These are phyloP conservation scores for Palloptera scutellata DNA, from an alignment of 2,888 invertebrate species.

Conservation along the genomic window DNA sequence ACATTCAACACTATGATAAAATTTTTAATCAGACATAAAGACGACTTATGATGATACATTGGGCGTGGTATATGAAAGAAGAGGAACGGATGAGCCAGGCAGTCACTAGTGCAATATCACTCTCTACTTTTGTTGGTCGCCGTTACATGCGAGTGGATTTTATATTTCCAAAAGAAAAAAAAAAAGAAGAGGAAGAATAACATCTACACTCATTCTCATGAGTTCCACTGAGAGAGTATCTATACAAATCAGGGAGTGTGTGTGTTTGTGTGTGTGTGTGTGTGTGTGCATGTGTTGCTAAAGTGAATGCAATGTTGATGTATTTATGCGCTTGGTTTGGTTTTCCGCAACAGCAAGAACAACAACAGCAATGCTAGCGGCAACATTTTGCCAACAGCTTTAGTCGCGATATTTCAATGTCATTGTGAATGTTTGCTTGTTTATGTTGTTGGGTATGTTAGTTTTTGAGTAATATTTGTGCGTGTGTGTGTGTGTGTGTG, in stretches of 20 bases:
- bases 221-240: neutral
- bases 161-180: too few species aligned
- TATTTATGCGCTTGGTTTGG: conserved; percentile 34
- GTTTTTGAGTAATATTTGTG: neutral
- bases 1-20: conserved; percentile 25
- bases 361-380: conserved; percentile 26
- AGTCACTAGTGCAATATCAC: conserved; percentile 19
- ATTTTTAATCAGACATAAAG: conserved; percentile 36
- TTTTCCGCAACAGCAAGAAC: conserved; percentile 12
- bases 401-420: conserved; percentile 51
- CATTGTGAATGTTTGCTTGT: conserved; percentile 9
- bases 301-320: conserved; percentile 29
- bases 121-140: neutral
- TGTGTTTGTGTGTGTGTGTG: conserved; percentile 1
- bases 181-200: too few species aligned
- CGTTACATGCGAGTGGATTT: too few species aligned
- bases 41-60: conserved; percentile 37
- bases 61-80: conserved; percentile 18
- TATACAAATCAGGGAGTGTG: conserved; percentile 1
- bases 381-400: conserved; percentile 36
- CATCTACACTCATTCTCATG: neutral
- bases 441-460: neutral
- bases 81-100: conserved; percentile 4
- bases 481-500: conserved; percentile 1
- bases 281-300: conserved; percentile 18